Evolutionary conservation across 2,888 invertebrate genomes (phyloP), one percentile per base, ranked within the genome.

Genomic region (Rugalucina vietnamica): DNA sequence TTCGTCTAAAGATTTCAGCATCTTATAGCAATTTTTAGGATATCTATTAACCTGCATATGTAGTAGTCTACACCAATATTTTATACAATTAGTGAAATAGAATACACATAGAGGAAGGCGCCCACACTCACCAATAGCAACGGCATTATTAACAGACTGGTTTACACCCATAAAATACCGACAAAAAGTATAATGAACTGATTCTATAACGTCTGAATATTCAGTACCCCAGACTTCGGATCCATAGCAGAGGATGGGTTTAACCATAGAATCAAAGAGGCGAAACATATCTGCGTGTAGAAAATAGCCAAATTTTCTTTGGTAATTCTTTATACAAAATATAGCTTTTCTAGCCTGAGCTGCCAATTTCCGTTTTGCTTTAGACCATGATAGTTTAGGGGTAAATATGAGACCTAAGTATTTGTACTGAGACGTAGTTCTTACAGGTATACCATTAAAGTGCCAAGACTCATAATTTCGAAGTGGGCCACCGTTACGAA

Each of bases 121-220:
- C 12, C 77, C 76, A 71, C 82, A 83, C 37, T 79, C 83, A 49
- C 76, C 65, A 10, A 81, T 32, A 4, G 81, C 77, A 39, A 74
- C 69, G 43, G 74, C 34, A 39, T 69, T 75, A 60, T 76, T 54
- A 12, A 79, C 74, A 37, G 79, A 65, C 37, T 50, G 54, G 24
- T 54, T 75, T 69, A 84, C 32, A 21, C 73, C 37, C 21, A 49
- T 21, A n/a, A 84, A 14, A 14, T 49, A 34, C 60, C 74, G 80
- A 32, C 84, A 81, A 69, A 84, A 84, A 1, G 65, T n/a, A 27
- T 70, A 32, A n/a, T 77, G 84, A 18, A 81, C 75, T 36, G 24
- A 32, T 71, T 81, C 76, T 8, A 60, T 76, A 43, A n/a, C 12
- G 32, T 18, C 4, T 12, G 43, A 76, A 8, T 24, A 75, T 69